A percentile compares a stretch with the other conserved stretches of the same genome.
Evolutionary conservation across 2,888 invertebrate species (phyloP).

Genomic region (Chrysotoxum bicinctum): DNA sequence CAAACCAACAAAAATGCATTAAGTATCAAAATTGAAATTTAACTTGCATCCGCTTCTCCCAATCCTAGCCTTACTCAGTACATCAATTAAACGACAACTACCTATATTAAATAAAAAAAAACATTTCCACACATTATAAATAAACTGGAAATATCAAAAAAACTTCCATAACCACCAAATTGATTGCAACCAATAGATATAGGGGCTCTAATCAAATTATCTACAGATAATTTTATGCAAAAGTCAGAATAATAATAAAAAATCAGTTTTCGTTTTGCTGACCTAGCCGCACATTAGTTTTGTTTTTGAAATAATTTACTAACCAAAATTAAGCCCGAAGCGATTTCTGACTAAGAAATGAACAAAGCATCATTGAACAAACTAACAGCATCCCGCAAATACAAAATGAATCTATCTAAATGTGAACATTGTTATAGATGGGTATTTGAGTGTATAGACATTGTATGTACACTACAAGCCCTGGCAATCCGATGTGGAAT

Average conservation of each 20-base stretch:
- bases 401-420: neutral
- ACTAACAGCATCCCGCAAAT: neutral
- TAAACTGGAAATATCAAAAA: neutral
- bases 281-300: neutral
- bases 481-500: too few species aligned
- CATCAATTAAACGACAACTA: neutral
- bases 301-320: neutral
- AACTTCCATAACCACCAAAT: neutral
- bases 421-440: neutral
- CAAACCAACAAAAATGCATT: too few species aligned
- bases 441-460: neutral
- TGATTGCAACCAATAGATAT: neutral
- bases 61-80: neutral
- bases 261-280: neutral
- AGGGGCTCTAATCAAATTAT: conserved; percentile 11
- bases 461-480: neutral
- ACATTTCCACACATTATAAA: neutral
- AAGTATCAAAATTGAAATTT: too few species aligned
- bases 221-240: neutral
- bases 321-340: neutral
- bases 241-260: neutral
- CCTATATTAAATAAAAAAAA: neutral
- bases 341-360: neutral
- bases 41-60: too few species aligned
- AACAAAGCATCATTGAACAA: neutral